Evolutionary conservation across 2,888 invertebrate species (phyloP), one percentile per base, ranked within the genome.

Genomic region (Apodemia duryi): DNA sequence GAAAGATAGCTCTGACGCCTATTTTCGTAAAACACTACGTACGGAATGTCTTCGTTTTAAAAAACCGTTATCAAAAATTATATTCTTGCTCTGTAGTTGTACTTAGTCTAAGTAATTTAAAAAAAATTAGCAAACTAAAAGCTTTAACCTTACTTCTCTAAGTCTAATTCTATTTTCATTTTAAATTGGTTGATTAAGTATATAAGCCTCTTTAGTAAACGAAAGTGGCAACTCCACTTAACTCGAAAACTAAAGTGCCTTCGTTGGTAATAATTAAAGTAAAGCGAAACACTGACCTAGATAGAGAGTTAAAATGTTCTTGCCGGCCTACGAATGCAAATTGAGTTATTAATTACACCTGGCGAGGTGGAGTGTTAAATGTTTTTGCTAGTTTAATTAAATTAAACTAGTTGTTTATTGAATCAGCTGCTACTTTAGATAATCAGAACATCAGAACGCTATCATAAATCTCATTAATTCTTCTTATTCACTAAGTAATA

Each of bases 221-320:
- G 57, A 57, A 57, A 57, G 57, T 60, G 57, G 57, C 32, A 60
- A 60, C 57, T 60, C 57, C 32, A 60, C 57, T 60, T 60, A 60
- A 60, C 57, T 60, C 57, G 57, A 60, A 60, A 60, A 60, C 57
- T 60, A 35, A 35, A 60, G 57, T 60, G 35, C 35, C 57, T 32
- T 60, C 57, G 57, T 61, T 64, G 32, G 21, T 64, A 49, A 64
- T 64, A 64, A 64, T 64, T 64, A 61, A 64, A 60, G 49, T 64
- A 51, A 64, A 60, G 49, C 61, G 61, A 61, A 64, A 64, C 49
- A 64, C 60, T 64, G 64, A 64, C 64, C 64, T 35, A 61, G 64
- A 64, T 61, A 61, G 60, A 61, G 61, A 64, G 61, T 64, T 64
- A 64, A 64, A 64, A 64, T 64, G 64, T 64, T 64, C 64, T 51